phyloP scores from a whole-genome alignment of 2,113 vertebrate species.

The Onychostruthus taczanowskii region DNA sequence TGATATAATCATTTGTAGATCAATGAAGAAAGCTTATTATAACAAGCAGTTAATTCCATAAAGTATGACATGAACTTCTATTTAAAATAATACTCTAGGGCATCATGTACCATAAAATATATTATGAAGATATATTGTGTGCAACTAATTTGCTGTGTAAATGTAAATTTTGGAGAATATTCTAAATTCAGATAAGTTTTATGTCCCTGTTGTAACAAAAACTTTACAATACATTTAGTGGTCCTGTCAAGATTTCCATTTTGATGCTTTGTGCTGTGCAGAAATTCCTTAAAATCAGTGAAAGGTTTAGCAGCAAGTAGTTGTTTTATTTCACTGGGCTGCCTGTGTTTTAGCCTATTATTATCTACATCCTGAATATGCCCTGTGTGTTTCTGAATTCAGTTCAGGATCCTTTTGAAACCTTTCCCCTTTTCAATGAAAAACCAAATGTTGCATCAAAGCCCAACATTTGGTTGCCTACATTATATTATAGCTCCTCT shows the following conservation, averaged over 20 bases:
- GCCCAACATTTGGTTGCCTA: neutral
- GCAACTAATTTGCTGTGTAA: neutral
- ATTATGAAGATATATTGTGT: neutral
- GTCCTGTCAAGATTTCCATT: neutral
- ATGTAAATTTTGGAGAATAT: neutral
- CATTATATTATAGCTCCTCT: neutral
- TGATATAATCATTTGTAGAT: neutral
- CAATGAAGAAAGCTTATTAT: neutral
- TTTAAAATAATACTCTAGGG: neutral
- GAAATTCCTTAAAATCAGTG: neutral
- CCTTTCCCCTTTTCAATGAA: neutral
- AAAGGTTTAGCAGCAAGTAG: neutral
- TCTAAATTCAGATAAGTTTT: neutral
- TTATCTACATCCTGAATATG: neutral
- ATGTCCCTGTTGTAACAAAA: neutral
- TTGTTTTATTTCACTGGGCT: neutral
- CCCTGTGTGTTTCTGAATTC: neutral
- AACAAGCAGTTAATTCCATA: neutral
- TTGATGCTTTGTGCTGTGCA: neutral
- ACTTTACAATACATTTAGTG: neutral
- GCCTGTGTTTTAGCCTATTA: neutral
- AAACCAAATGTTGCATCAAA: neutral
- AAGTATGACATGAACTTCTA: neutral
- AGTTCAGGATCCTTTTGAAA: neutral
- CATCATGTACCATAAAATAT: neutral